Conservation (phyloP, 2,113 vertebrate species). For the Phainopepla nitens region DNA sequence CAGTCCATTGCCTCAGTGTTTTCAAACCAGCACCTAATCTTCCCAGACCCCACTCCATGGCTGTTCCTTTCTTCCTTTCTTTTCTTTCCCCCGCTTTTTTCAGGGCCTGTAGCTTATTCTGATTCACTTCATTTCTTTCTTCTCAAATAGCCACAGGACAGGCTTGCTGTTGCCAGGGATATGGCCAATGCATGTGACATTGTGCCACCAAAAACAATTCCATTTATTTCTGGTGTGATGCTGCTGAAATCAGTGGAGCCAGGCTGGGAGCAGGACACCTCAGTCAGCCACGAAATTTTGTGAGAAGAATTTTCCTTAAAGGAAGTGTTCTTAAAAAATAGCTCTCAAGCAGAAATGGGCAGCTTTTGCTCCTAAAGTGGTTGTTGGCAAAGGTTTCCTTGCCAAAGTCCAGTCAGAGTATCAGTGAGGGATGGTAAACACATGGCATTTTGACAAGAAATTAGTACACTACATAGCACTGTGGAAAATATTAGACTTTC, state of each 20-base stretch:
- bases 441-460: neutral
- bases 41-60: neutral
- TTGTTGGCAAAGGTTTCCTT: neutral
- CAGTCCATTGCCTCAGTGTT: neutral
- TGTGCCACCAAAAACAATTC: neutral
- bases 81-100: neutral
- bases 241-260: neutral
- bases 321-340: neutral
- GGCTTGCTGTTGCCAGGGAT: constrained; percentile 50
- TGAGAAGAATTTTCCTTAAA: neutral
- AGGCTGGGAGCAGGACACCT: neutral
- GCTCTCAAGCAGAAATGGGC: neutral
- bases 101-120: constrained; percentile 8
- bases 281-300: neutral
- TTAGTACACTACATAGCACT: neutral
- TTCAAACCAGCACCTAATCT: constrained; percentile 26
- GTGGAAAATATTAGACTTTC: neutral
- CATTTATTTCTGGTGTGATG: neutral
- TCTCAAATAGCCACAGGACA: neutral
- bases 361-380: neutral
- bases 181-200: constrained; percentile 36
- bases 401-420: neutral
- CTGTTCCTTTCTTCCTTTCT: constrained; percentile 26
- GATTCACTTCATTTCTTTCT: constrained; percentile 12
- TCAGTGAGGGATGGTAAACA: neutral